These are phyloP conservation scores for Dipodomys ordii DNA, from an alignment of 2,113 vertebrate genomes.

Conservation along the genomic window DNA sequence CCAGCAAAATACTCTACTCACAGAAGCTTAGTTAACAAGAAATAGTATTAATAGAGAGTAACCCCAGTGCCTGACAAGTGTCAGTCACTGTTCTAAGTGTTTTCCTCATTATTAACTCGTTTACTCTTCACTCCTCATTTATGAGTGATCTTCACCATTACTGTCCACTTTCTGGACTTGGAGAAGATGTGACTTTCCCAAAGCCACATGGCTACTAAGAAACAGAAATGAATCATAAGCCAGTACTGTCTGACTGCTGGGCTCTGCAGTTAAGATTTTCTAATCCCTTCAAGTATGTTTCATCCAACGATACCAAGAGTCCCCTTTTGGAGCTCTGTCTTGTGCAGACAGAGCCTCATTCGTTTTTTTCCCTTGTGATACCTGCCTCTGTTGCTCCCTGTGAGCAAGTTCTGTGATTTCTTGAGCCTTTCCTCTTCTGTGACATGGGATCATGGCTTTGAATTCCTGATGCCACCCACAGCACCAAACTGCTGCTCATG, in stretches of 20 bases:
- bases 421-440: not conserved
- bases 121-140: not conserved
- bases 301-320: not conserved
- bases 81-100: not conserved
- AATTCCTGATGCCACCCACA: not conserved
- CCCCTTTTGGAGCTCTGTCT: not conserved
- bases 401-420: not conserved
- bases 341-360: not conserved
- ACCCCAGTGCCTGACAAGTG: not conserved
- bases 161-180: not conserved
- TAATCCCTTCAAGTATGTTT: not conserved
- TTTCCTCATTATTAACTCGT: not conserved
- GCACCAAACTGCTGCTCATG: accelerated
- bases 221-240: not conserved
- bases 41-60: not conserved
- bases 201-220: not conserved
- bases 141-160: not conserved
- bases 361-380: not conserved
- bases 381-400: not conserved
- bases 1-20: not conserved
- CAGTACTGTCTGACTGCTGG: not conserved
- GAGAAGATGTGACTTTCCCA: not conserved
- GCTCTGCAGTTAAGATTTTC: not conserved
- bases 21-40: not conserved
- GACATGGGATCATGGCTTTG: not conserved